phyloP scores from a whole-genome alignment of 2,113 vertebrate genomes.

The Alethe castanea region DNA sequence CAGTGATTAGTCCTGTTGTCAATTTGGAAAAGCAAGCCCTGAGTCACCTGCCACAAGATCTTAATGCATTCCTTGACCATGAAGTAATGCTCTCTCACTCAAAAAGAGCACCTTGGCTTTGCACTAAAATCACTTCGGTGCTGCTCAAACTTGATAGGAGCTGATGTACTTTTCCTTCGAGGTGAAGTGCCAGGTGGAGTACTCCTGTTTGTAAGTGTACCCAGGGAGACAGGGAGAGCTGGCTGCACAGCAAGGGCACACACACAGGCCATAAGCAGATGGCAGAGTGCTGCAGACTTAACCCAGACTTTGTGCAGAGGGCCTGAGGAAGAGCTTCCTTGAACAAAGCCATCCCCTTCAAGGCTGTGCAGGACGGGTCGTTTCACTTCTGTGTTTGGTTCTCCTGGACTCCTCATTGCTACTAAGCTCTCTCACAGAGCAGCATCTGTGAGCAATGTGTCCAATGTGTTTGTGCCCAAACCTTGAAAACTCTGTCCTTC shows the following conservation, averaged over 20 bases:
- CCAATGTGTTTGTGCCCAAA: neutral
- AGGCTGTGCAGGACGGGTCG: rapidly evolving
- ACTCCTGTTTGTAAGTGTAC: neutral
- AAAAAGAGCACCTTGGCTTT: neutral
- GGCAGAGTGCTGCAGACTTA: neutral
- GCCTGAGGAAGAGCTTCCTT: neutral
- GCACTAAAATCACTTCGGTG: neutral
- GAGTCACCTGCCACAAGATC: neutral
- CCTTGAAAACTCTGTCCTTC: neutral
- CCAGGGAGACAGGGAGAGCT: neutral
- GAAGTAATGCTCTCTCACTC: neutral
- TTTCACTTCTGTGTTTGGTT: neutral
- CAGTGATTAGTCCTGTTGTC: neutral
- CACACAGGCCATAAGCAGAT: neutral
- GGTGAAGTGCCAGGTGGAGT: neutral
- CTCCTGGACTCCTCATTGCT: neutral
- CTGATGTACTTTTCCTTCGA: neutral
- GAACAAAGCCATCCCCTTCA: neutral
- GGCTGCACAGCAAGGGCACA: neutral
- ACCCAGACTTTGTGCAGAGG: neutral
- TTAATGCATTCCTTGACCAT: neutral
- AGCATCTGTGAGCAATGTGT: neutral
- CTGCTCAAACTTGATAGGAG: neutral
- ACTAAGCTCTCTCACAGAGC: neutral
- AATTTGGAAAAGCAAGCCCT: neutral